A percentile compares a stretch with the other conserved stretches of the same genome.
Conservation (phyloP, 2,797 vertebrate genomes). For the Graptemys geographica region DNA sequence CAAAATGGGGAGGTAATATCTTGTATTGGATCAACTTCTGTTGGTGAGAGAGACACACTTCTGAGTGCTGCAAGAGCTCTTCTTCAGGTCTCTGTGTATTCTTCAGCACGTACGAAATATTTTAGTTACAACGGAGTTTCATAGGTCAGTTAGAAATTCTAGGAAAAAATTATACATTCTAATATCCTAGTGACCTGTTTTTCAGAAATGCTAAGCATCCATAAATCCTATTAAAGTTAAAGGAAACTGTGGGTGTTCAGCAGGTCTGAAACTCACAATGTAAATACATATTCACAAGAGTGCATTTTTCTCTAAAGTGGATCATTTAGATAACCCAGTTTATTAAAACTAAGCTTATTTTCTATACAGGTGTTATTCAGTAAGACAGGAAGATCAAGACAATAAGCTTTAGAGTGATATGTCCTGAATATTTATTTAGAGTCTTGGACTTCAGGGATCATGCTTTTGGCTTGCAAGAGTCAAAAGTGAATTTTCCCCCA, state of each 20-base stretch:
- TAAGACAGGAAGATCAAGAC: background rate
- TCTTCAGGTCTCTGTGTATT: too few species aligned
- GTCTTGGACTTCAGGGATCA: background rate
- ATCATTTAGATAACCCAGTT: background rate
- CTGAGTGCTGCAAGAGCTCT: too few species aligned
- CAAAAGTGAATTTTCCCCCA: background rate
- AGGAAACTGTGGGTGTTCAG: background rate
- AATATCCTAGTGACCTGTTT: background rate
- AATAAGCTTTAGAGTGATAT: background rate
- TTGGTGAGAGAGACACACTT: too few species aligned
- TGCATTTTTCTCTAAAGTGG: background rate
- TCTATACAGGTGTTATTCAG: background rate
- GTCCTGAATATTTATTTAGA: background rate
- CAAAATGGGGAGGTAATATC: too few species aligned
- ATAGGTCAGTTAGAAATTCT: too few species aligned
- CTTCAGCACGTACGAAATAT: background rate
- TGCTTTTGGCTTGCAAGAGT: background rate
- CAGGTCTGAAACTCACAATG: background rate
- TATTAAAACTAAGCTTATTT: background rate
- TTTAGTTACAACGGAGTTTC: background rate
- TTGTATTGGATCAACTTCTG: too few species aligned
- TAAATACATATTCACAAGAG: background rate
- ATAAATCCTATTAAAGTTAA: background rate
- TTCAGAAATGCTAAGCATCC: background rate
- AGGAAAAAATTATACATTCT: too few species aligned